A percentile compares a stretch with the other conserved stretches of the same genome.
Evolutionary conservation across 2,113 vertebrate species (phyloP).

Genomic region (Tricholaema leucomelas): DNA sequence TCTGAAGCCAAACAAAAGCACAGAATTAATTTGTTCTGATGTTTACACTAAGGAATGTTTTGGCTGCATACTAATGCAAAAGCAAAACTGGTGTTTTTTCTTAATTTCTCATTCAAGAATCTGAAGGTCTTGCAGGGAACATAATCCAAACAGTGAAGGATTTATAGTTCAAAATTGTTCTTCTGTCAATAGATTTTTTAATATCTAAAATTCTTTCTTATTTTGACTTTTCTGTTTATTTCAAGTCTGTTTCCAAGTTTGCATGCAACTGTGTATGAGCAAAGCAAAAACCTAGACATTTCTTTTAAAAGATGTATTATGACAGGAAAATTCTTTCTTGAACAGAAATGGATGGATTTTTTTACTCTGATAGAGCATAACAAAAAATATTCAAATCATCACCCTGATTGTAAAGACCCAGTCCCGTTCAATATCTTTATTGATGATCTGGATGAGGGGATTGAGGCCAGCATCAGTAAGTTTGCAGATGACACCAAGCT

Average conservation of each 20-base stretch:
- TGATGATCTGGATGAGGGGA: too few species aligned
- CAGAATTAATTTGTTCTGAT: not conserved
- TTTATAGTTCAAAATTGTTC: not conserved
- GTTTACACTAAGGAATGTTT: not conserved
- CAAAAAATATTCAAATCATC: not conserved
- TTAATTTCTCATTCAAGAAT: not conserved
- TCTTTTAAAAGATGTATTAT: not conserved
- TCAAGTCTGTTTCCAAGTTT: not conserved
- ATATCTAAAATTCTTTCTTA: not conserved
- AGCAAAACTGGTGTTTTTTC: not conserved
- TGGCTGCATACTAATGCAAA: not conserved
- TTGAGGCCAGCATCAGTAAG: too few species aligned
- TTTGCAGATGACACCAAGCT: too few species aligned
- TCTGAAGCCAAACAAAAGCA: not conserved
- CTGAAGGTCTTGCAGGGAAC: not conserved
- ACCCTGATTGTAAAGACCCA: not conserved
- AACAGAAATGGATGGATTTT: not conserved
- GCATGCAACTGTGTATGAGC: not conserved
- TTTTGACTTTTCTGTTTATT: not conserved
- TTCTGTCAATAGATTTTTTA: not conserved
- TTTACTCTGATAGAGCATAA: not conserved
- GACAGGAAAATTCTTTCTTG: not conserved
- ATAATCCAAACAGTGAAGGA: not conserved
- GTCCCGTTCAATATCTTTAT: too few species aligned
- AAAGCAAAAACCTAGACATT: not conserved